Percentiles rank a stretch among this genome's conserved stretches.
Conservation (phyloP, 2,888 invertebrate species). For the Notodonta dromedarius region DNA sequence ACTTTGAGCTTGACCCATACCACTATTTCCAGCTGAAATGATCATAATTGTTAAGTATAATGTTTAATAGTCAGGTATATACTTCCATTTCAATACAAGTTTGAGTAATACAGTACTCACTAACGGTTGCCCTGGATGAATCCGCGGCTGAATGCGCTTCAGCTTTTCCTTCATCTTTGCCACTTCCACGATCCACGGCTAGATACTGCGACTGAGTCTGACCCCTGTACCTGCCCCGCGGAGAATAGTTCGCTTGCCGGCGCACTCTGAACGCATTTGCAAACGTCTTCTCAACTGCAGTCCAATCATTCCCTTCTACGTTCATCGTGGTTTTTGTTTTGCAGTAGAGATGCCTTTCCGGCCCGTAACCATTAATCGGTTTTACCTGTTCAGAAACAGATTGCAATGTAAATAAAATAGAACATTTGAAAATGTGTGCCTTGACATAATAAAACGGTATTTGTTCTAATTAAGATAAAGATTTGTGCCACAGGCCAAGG, state of each 20-base stretch:
- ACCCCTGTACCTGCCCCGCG: slow-evolving; percentile 85
- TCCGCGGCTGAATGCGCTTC: slow-evolving; percentile 91
- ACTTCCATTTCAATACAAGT: no score
- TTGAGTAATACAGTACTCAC: slow-evolving; percentile 78
- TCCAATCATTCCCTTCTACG: slow-evolving; percentile 14
- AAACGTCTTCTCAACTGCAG: slow-evolving; percentile 15
- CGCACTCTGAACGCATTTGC: slow-evolving; percentile 43
- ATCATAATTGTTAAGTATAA: neutral
- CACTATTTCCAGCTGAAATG: slow-evolving; percentile 88
- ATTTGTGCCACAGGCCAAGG: slow-evolving; percentile 74
- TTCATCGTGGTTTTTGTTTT: slow-evolving; percentile 34
- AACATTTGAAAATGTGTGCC: slow-evolving; percentile 22
- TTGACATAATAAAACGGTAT: slow-evolving; percentile 49
- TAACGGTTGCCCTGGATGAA: slow-evolving; percentile 88
- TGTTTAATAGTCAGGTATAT: no score
- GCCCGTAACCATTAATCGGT: slow-evolving; percentile 28
- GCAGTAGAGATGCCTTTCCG: slow-evolving; percentile 46
- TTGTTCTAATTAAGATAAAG: slow-evolving; percentile 54
- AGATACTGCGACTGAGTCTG: slow-evolving; percentile 95
- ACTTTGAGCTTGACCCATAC: slow-evolving; percentile 95
- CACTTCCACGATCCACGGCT: slow-evolving; percentile 77
- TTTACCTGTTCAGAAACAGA: slow-evolving; percentile 50
- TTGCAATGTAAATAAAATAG: slow-evolving; percentile 3
- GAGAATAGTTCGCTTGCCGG: slow-evolving; percentile 49
- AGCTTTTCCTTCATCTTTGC: slow-evolving; percentile 89